Percentiles rank a stretch among this genome's conserved stretches.
These are phyloP conservation scores for Syngnathus floridae DNA, from an alignment of 2,113 vertebrate species.

Conservation along the genomic window DNA sequence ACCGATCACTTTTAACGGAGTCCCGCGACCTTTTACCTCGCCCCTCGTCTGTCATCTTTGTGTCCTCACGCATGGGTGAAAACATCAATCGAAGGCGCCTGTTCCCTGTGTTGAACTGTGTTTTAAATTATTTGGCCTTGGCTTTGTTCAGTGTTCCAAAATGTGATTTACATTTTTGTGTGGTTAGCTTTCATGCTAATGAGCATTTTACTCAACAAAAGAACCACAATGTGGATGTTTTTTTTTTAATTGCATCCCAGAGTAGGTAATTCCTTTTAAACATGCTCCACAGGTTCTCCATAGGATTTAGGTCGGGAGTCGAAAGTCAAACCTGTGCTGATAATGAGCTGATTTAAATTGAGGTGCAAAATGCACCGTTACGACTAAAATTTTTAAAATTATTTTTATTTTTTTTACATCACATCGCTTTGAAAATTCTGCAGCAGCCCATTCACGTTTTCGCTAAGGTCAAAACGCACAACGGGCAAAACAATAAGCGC, in stretches of 20 bases:
- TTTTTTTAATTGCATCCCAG: neutral
- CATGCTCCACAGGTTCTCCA: too few species aligned
- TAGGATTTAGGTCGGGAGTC: too few species aligned
- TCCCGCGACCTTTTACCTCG: conserved; percentile 61
- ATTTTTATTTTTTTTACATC: neutral
- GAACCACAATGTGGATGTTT: too few species aligned
- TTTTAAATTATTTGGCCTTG: neutral
- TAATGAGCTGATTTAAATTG: too few species aligned
- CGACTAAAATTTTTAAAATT: too few species aligned
- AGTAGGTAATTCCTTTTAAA: neutral
- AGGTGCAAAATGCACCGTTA: too few species aligned
- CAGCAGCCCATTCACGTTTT: neutral
- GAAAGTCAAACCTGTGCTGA: too few species aligned
- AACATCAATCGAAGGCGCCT: neutral
- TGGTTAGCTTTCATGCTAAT: neutral
- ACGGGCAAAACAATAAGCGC: neutral
- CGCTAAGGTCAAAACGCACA: neutral
- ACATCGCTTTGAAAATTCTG: neutral
- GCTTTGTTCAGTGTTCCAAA: neutral
- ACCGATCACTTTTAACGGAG: conserved; percentile 48
- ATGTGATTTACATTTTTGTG: neutral
- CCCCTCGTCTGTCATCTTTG: conserved; percentile 25
- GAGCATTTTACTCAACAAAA: neutral
- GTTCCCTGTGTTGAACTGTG: neutral
- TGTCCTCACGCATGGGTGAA: conserved; percentile 14